Conservation (phyloP, 2,113 vertebrate species). For the Hemicordylus capensis region DNA sequence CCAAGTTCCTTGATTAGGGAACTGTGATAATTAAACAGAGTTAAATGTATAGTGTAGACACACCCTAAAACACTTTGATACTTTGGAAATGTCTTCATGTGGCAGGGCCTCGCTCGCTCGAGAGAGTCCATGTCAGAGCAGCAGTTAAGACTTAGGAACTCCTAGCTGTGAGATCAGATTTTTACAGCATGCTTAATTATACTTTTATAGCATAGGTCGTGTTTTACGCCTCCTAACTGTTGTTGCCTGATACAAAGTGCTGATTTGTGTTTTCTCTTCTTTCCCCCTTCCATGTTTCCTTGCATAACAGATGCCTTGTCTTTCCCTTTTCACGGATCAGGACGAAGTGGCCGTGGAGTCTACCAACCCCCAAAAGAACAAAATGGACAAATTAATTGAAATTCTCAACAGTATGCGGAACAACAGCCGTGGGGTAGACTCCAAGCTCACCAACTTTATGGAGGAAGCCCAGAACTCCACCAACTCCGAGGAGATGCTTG, state of each 20-base stretch:
- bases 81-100: not conserved
- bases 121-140: not conserved
- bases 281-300: constrained; percentile 24
- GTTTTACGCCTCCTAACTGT: constrained; percentile 30
- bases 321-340: constrained; percentile 79
- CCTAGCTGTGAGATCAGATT: not conserved
- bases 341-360: constrained; percentile 84
- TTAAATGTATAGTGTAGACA: not conserved
- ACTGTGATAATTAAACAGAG: no score
- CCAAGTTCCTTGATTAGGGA: not conserved
- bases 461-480: constrained; percentile 94
- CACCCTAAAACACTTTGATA: not conserved
- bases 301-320: constrained; percentile 76
- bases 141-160: not conserved
- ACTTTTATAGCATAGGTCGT: not conserved
- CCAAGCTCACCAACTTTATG: constrained; percentile 94
- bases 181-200: constrained; percentile 39
- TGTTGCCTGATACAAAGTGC: constrained; percentile 45
- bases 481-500: constrained; percentile 90
- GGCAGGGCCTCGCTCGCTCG: no score
- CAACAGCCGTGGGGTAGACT: constrained; percentile 92
- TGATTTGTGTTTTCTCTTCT: constrained; percentile 50
- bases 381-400: constrained; percentile 92
- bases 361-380: constrained; percentile 81
- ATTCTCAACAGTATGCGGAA: constrained; percentile 97